Percentiles rank a stretch among this genome's conserved stretches.
Evolutionary conservation across 2,113 vertebrate species (phyloP).

Genomic region (Labeo rohita): DNA sequence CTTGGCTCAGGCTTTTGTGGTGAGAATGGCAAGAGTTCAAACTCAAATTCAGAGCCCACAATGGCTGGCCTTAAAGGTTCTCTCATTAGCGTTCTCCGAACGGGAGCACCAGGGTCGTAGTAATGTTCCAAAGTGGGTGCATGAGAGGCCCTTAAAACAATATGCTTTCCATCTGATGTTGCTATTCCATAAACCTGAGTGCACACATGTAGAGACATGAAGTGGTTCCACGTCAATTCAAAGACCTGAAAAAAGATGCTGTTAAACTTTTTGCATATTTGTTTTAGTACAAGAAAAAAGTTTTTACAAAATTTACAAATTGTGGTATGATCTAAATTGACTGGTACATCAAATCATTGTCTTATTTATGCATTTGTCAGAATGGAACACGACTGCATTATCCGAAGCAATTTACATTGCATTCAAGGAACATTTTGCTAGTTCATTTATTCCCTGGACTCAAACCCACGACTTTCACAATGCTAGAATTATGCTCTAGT

Average conservation of each 20-base stretch:
- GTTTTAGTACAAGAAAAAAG: background rate
- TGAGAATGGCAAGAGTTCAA: slow-evolving; percentile 73
- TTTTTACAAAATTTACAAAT: background rate
- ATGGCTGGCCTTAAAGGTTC: slow-evolving; percentile 76
- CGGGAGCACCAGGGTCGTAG: slow-evolving; percentile 54
- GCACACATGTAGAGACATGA: background rate
- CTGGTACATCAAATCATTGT: background rate
- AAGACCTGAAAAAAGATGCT: background rate
- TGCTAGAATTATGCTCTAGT: background rate
- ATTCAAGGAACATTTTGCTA: background rate
- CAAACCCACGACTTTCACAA: background rate
- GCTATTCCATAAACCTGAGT: slow-evolving; percentile 2
- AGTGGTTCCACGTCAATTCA: background rate
- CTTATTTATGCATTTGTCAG: background rate
- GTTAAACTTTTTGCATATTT: background rate
- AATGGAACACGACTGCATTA: too few species aligned
- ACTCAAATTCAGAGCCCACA: slow-evolving; percentile 73
- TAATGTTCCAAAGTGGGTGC: slow-evolving; percentile 51
- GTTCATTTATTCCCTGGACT: background rate
- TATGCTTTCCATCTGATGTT: slow-evolving; percentile 5
- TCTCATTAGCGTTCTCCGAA: slow-evolving; percentile 73
- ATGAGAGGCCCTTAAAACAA: slow-evolving; percentile 51
- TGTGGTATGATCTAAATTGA: background rate
- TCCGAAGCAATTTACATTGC: background rate
- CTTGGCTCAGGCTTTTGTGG: slow-evolving; percentile 76